A percentile compares a stretch with the other conserved stretches of the same genome.
These are phyloP conservation scores for Rafetus swinhoei DNA, from an alignment of 2,113 vertebrate species.

Conservation along the genomic window DNA sequence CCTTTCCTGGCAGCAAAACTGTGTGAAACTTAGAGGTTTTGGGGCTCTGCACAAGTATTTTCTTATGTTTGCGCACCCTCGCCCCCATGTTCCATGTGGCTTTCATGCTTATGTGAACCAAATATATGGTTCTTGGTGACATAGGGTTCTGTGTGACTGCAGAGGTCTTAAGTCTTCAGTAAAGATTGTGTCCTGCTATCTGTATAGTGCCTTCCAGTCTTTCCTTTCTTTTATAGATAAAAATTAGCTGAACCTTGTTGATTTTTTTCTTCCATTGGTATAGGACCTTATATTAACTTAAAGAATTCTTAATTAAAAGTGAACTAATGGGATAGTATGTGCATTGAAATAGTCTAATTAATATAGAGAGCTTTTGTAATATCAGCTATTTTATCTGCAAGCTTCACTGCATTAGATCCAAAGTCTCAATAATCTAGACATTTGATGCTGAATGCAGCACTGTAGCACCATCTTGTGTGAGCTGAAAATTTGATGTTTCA, in stretches of 20 bases:
- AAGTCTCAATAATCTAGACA: conserved; percentile 2
- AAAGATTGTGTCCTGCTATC: background rate
- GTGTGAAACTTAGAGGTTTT: background rate
- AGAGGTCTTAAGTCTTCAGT: background rate
- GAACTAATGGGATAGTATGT: background rate
- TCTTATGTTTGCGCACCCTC: background rate
- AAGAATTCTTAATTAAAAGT: background rate
- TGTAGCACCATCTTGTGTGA: conserved; percentile 76
- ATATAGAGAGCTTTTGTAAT: background rate
- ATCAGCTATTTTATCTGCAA: background rate
- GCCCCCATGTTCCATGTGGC: background rate
- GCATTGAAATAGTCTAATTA: background rate
- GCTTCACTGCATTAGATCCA: conserved; percentile 2
- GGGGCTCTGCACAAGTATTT: background rate
- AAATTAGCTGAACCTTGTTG: background rate
- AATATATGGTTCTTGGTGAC: background rate
- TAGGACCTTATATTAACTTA: background rate
- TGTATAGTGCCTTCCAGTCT: background rate
- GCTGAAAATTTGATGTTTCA: conserved; percentile 29
- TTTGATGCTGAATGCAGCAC: conserved; percentile 16
- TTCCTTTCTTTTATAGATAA: background rate
- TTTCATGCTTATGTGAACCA: background rate
- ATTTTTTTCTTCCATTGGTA: background rate
- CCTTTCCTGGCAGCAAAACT: background rate
- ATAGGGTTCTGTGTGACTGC: background rate